Evolutionary conservation across 1,140 invertebrate species (phyloP), one percentile per base, ranked within the genome.

Genomic region (Globodera rostochiensis): DNA sequence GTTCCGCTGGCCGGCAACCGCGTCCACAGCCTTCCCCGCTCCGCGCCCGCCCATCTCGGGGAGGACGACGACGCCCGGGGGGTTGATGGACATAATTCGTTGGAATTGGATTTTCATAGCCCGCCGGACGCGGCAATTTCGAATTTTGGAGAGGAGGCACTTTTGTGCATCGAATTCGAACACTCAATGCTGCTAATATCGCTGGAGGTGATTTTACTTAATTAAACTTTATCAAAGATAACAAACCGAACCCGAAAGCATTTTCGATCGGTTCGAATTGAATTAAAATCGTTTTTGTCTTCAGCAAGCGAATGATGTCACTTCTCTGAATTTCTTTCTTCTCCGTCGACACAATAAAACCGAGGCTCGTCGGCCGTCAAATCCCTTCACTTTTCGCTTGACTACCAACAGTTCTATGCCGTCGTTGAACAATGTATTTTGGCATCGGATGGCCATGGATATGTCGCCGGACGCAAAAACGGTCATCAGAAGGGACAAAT

Each of bases 401-500:
- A 4, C 13, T 5, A 19, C 19, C 0, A 64, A 64, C 57, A 64
- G 15, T 64, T 64, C 57, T 19, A 64, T 19, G 57, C 57, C 57
- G 57, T 64, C 57, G 57, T 64, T 64, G 11, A 53, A 53, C 7
- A 19, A 64, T 15, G 5, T 15, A 13, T 21, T 25, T 36, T 71
- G 69, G 69, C 69, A 71, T 45, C 69, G 69, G 36, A 11, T 71
- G 69, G 46, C 69, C 7, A 36, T 71, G 69, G 69, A 19, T 6
- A 6, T 71, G 25, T 45, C 36, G 8, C 25, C 46, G 36, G 69
- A 71, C 69, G 69, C 21, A 71, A 36, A 45, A 71, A 71, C 6
- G 21, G 69, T 71, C 11, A 47, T 0, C 60, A 13, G 13, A 1
- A 15, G 13, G 60, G 13, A 66, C 13, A 15, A 15, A 15, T 64